Base-by-base conservation (phyloP, 2,113 vertebrate genomes). In the Romanogobio albipinnatus region DNA sequence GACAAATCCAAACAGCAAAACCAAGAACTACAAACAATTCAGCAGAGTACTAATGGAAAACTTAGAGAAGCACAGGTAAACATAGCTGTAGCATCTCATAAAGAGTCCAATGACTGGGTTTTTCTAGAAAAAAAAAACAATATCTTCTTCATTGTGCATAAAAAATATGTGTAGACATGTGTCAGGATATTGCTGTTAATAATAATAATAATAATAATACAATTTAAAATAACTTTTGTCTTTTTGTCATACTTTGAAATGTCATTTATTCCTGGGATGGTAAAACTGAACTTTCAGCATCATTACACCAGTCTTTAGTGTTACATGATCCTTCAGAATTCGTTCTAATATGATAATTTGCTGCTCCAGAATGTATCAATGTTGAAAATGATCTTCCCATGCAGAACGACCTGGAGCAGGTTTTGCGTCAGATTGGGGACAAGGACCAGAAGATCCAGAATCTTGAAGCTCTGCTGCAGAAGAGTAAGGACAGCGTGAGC, bases 391-490 rank as follows among this genome's bases (percentile, higher is more conserved):
- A 39, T 24, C 64, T 53, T 84, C 2, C 51, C n/a, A 56, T 43
- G 62, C 36, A 99, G 98, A 99, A 96, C 89, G 98, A 99, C 92
- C 90, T 99, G 93, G 98, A 99, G 86, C 98, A 99, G 94, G 98
- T 99, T 6, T 87, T 99, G 76, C 96, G 98, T 86, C 98, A 99
- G 92, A 99, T 99, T 85, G 97, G 98, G 15, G 98, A 99, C 88
- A 99, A 99, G 85, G 98, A 99, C 90, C 98, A 99, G 95, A 99
- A 99, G 93, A 99, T 98, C 83, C 98, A 99, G 92, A 99, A 99
- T 89, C 95, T 99, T 86, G 98, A 99, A 91, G 98, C 97, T 81
- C 94, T 99, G 88, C 94, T 99, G 87, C 97, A 99, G 91, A 99
- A 99, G 91, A 96, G 97, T 90, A 98, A 97, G 88, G 97, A 98